Base-by-base conservation (phyloP, 2,888 invertebrate genomes). In the Keiferia lycopersicella region DNA sequence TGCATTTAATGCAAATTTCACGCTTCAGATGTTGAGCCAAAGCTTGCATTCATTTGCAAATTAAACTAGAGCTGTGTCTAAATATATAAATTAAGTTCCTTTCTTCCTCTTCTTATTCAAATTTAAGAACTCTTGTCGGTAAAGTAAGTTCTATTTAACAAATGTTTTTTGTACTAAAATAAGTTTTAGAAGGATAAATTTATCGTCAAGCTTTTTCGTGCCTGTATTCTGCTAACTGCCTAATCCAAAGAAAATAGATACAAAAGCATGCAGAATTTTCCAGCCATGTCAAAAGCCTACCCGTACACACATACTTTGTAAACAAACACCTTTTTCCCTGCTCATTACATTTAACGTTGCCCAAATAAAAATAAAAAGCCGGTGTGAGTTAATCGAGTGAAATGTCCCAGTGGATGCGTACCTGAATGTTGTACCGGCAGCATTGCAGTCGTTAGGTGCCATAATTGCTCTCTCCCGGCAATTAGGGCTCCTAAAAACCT, bases 381-480 rank as follows among this genome's bases (percentile, higher is more conserved):
- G 34, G 34, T 56, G 16, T 56, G 34, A 56, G 14, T 18, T 45
- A 63, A 59, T 30, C 20, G 56, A 34, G 30, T 30, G 48, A 63
- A 63, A 18, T 20, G 16, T 59, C 60, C 53, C 56, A 8, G 20
- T 50, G 65, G 62, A 62, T 67, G 64, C 64, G 60, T 34, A 66
- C 69, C 62, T 34, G 56, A 26, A 34, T 30, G 56, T 56, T n/a
- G 30, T 56, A 56, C 56, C 30, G 26, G 18, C 1, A 56, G n/a
- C 62, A 62, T 61, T 65, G 67, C 68, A 71, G 73, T 81, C 79
- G 80, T 83, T 81, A 79, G 71, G 71, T 69, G 62, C 63, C 69
- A 74, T 82, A 82, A 83, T 81, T 80, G 77, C 79, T 71, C 75
- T 74, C 76, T 74, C 77, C 71, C 75, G 77, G 78, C 84, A 85